Conservation (phyloP, 2,113 vertebrate genomes). For the Otus sunia region DNA sequence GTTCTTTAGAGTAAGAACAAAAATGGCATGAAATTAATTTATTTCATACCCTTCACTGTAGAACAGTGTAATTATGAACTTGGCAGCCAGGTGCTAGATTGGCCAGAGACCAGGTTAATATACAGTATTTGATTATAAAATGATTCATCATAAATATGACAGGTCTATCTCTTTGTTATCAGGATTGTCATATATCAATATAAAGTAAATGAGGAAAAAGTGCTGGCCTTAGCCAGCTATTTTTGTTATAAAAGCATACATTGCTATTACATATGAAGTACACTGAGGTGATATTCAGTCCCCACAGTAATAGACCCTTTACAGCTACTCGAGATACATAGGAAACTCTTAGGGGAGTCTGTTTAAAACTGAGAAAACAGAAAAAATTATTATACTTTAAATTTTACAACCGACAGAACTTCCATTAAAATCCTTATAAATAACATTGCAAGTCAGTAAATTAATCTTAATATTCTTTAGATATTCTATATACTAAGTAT, state of each 20-base stretch:
- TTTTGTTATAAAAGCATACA: conserved; percentile 26
- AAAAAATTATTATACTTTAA: neutral
- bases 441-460: neutral
- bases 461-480: neutral
- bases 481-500: neutral
- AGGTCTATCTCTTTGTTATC: conserved; percentile 46
- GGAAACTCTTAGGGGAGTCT: neutral
- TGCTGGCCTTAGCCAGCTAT: conserved; percentile 28
- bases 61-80: conserved; percentile 31
- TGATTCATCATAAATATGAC: conserved; percentile 50
- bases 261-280: neutral
- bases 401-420: neutral
- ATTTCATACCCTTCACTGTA: conserved; percentile 37
- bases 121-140: conserved; percentile 57
- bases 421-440: neutral
- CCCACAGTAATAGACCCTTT: neutral
- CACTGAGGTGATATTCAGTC: neutral
- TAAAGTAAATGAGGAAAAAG: conserved; percentile 56
- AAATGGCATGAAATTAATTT: conserved; percentile 33
- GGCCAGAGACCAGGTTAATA: conserved; percentile 41
- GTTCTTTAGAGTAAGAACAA: neutral
- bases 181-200: conserved; percentile 38
- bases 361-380: neutral
- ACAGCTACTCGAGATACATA: neutral
- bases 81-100: conserved; percentile 25